A percentile compares a stretch with the other conserved stretches of the same genome.
Evolutionary conservation across 2,888 invertebrate genomes (phyloP).

Genomic region (Cantharis rustica): DNA sequence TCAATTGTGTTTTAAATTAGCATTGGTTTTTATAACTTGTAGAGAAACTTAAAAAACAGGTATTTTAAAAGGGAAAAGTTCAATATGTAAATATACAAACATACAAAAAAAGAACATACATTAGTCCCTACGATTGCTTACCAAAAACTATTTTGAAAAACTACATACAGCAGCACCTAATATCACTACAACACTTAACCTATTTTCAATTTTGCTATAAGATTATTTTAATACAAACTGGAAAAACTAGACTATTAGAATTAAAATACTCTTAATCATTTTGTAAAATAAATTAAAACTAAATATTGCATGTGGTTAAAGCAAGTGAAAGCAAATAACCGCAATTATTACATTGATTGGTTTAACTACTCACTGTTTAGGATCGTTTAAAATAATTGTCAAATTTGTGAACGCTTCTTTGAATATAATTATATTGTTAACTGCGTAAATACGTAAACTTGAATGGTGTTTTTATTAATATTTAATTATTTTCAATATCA

Average conservation of each 20-base stretch:
- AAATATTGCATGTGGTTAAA: background rate
- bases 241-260: background rate
- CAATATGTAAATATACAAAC: too few species aligned
- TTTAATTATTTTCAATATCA: background rate
- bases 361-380: background rate
- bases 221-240: background rate
- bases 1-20: background rate
- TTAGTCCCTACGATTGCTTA: too few species aligned
- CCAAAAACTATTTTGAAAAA: too few species aligned
- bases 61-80: background rate
- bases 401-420: background rate
- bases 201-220: background rate
- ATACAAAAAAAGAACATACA: too few species aligned
- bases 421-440: background rate
- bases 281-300: background rate
- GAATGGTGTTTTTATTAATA: background rate
- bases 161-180: background rate
- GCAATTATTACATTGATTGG: background rate
- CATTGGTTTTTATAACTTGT: background rate
- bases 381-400: background rate
- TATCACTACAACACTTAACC: background rate
- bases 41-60: too few species aligned
- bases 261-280: background rate
- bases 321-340: background rate
- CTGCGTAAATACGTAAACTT: background rate